Percentiles rank a stretch among this genome's conserved stretches.
These are phyloP conservation scores for Zaprionus inermis DNA, from an alignment of 1,140 invertebrate genomes.

Conservation along the genomic window DNA sequence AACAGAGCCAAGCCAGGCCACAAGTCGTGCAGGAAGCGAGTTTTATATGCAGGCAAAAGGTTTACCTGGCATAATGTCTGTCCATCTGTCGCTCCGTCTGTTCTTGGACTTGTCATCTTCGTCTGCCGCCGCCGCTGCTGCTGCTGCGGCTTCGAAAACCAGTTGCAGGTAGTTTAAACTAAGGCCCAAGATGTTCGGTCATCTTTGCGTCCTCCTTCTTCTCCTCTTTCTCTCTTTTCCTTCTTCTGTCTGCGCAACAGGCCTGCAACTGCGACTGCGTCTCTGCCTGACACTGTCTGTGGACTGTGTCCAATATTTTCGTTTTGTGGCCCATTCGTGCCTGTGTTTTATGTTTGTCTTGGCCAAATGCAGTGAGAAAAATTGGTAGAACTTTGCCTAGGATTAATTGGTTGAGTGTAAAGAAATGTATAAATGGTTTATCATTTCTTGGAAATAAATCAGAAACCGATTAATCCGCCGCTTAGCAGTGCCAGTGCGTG, in stretches of 20 bases:
- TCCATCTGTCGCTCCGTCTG: conserved; percentile 30
- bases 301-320: conserved; percentile 48
- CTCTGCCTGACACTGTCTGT: conserved; percentile 3
- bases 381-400: conserved; percentile 76
- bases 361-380: conserved; percentile 69
- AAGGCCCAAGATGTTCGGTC: conserved; percentile 74
- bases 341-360: conserved; percentile 36
- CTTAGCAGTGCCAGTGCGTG: conserved; percentile 26
- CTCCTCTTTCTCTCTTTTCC: conserved; percentile 31
- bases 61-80: conserved; percentile 41
- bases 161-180: conserved; percentile 83
- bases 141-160: conserved; percentile 67
- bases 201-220: conserved; percentile 50
- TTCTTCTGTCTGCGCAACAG: conserved; percentile 56
- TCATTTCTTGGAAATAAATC: conserved; percentile 66
- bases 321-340: conserved; percentile 41
- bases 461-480: conserved; percentile 69
- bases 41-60: conserved; percentile 75
- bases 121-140: conserved; percentile 43
- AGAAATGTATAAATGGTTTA: conserved; percentile 44
- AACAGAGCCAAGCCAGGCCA: conserved; percentile 35
- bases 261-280: conserved; percentile 18
- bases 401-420: conserved; percentile 73
- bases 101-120: conserved; percentile 54
- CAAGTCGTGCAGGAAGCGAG: conserved; percentile 78